A percentile compares a stretch with the other conserved stretches of the same genome.
These are phyloP conservation scores for Lepidurus packardi DNA, from an alignment of 1,140 invertebrate species.

Conservation along the genomic window DNA sequence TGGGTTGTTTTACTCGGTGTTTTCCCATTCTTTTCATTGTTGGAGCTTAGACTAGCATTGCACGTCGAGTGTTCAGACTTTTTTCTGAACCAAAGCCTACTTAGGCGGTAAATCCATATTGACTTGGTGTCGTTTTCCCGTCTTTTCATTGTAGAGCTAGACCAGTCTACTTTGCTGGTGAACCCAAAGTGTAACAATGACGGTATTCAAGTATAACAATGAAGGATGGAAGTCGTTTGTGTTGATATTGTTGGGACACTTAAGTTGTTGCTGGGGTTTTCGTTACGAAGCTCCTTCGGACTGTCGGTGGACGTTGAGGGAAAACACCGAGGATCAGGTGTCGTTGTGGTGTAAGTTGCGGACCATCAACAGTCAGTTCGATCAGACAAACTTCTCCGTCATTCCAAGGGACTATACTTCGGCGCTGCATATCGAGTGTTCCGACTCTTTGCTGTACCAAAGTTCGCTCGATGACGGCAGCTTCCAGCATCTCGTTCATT, in stretches of 20 bases:
- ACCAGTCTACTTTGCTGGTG: no score
- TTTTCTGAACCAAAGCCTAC: no score
- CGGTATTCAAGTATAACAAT: neutral
- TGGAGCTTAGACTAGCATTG: no score
- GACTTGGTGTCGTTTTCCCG: no score
- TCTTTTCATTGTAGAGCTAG: no score
- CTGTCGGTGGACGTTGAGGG: constrained; percentile 61
- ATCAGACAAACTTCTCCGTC: constrained; percentile 79
- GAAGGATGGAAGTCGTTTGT: neutral
- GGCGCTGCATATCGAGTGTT: constrained; percentile 71
- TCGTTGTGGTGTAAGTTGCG: constrained; percentile 69
- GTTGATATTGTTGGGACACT: neutral
- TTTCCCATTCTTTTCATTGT: no score
- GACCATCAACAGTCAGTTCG: constrained; percentile 72
- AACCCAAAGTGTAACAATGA: no score
- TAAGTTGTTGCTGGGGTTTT: constrained; percentile 39
- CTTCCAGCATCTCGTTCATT: constrained; percentile 71
- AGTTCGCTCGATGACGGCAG: constrained; percentile 76
- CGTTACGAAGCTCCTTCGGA: constrained; percentile 75
- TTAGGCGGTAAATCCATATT: no score
- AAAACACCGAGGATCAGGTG: constrained; percentile 55
- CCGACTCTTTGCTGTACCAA: constrained; percentile 75
- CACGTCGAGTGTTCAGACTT: no score
- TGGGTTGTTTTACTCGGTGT: no score
- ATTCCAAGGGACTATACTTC: constrained; percentile 80